A percentile compares a stretch with the other conserved stretches of the same genome.
Conservation (phyloP, 2,888 invertebrate genomes). For the Hyposoter dolosus region DNA sequence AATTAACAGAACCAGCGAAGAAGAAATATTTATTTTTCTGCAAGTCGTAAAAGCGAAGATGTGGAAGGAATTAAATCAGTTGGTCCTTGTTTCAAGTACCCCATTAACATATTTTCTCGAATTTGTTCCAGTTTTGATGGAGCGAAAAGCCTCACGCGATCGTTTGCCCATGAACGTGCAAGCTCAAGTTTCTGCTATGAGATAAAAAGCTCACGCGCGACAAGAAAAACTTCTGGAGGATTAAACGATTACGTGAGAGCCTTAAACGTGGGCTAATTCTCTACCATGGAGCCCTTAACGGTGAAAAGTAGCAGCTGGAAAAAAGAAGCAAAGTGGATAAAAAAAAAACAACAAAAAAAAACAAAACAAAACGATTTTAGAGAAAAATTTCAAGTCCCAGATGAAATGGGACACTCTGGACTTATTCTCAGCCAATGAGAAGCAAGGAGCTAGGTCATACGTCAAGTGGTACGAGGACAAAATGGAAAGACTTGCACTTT, state of each 20-base stretch:
- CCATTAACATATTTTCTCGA: neutral
- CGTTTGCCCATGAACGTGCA: neutral
- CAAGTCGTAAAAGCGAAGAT: neutral
- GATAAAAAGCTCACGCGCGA: conserved; percentile 2
- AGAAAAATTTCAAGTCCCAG: conserved; percentile 4
- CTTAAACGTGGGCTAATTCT: neutral
- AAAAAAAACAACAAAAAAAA: conserved; percentile 5
- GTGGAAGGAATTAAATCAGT: too few species aligned
- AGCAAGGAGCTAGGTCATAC: conserved; percentile 15
- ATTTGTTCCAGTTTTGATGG: neutral
- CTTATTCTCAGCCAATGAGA: conserved; percentile 24
- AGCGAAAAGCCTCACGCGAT: neutral
- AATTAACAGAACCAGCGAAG: neutral
- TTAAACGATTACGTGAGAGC: conserved; percentile 9
- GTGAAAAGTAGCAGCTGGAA: neutral
- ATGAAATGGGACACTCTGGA: neutral
- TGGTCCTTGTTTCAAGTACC: neutral
- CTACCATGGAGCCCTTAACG: neutral
- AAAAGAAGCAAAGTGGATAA: neutral
- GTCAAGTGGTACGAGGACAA: conserved; percentile 8
- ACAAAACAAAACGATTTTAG: neutral
- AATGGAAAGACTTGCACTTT: conserved; percentile 12
- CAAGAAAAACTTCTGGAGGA: neutral
- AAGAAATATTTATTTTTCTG: neutral
- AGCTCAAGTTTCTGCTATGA: conserved; percentile 10